phyloP scores from a whole-genome alignment of 2,888 invertebrate genomes.

The Thysanoteuthis rhombus region DNA sequence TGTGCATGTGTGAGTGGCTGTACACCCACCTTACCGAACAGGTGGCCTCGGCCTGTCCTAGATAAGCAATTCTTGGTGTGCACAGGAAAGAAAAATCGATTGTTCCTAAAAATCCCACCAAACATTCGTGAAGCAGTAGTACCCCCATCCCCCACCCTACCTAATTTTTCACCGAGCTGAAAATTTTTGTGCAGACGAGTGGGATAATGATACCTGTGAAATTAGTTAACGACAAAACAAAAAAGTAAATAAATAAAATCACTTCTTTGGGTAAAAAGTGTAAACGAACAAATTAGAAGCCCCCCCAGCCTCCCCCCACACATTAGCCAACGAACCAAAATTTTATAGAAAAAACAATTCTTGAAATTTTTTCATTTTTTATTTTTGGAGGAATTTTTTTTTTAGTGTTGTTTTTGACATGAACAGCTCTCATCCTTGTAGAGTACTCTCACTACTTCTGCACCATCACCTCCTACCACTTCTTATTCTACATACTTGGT shows the following conservation, averaged over 20 bases:
- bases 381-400: too few species aligned
- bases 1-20: background rate
- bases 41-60: background rate
- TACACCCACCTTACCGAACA: background rate
- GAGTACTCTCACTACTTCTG: too few species aligned
- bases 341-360: background rate
- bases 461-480: too few species aligned
- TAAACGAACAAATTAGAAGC: background rate
- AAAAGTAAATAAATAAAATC: background rate
- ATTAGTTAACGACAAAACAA: background rate
- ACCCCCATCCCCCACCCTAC: background rate
- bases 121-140: too few species aligned
- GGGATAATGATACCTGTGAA: background rate
- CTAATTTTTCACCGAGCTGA: background rate
- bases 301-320: background rate
- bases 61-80: too few species aligned
- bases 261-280: background rate
- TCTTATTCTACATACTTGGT: too few species aligned
- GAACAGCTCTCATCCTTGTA: too few species aligned
- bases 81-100: too few species aligned
- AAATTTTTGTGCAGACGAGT: background rate
- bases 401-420: too few species aligned
- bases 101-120: too few species aligned
- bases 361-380: too few species aligned
- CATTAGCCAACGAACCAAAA: background rate